Percentiles rank a stretch among this genome's conserved stretches.
These are phyloP conservation scores for Sturnira hondurensis DNA, from an alignment of 2,113 vertebrate genomes.

Conservation along the genomic window DNA sequence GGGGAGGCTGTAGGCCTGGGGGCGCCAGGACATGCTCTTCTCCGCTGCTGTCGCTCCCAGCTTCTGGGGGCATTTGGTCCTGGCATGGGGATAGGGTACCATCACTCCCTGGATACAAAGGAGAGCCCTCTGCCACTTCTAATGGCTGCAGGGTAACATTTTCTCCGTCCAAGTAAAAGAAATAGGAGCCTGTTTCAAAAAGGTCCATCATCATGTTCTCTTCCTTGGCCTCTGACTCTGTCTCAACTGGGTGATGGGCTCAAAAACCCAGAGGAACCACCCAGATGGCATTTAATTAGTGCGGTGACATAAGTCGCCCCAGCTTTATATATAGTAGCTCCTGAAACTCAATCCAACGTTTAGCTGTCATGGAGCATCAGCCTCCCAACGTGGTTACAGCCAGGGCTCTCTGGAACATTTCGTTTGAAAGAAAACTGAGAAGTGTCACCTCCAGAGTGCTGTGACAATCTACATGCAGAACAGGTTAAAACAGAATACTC, in stretches of 20 bases:
- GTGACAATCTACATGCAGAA: not conserved
- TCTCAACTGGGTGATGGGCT: constrained; percentile 78
- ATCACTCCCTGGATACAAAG: constrained; percentile 89
- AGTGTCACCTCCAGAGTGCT: not conserved
- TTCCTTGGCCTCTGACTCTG: constrained; percentile 77
- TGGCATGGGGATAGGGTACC: constrained; percentile 90
- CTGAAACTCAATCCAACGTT: constrained; percentile 96
- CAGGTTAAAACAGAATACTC: not conserved
- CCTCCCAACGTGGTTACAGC: constrained; percentile 84
- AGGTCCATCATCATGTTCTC: constrained; percentile 99
- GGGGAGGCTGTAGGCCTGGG: constrained; percentile 89
- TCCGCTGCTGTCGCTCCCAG: constrained; percentile 90
- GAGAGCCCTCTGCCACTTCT: constrained; percentile 93
- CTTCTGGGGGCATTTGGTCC: constrained; percentile 88
- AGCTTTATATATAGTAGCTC: constrained; percentile 96
- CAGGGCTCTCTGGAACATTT: constrained; percentile 72
- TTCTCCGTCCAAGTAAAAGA: constrained; percentile 95
- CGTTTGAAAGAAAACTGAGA: constrained; percentile 61
- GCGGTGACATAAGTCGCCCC: constrained; percentile 90
- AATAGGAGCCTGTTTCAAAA: constrained; percentile 98
- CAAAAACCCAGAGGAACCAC: constrained; percentile 83
- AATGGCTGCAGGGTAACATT: constrained; percentile 91
- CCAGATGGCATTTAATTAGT: constrained; percentile 97
- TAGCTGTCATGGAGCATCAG: constrained; percentile 92
- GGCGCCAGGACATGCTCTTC: constrained; percentile 96